Conservation (phyloP, 1,140 invertebrate species). For the Hesperophylax magnus region DNA sequence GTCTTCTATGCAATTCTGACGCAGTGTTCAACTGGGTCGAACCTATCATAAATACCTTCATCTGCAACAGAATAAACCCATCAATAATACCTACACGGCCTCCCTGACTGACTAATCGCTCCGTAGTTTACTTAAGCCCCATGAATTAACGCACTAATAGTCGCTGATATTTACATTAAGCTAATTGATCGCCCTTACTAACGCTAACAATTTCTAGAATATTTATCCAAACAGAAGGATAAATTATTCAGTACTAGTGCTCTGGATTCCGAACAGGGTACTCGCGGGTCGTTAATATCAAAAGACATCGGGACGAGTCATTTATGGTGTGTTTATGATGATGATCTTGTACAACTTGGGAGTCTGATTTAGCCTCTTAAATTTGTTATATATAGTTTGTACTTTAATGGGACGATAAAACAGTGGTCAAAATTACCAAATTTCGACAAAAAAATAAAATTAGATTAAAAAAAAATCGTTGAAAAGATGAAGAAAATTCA, state of each 20-base stretch:
- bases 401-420: no score
- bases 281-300: conserved; percentile 30
- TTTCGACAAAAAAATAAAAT: no score
- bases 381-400: no score
- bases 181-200: conserved; percentile 41
- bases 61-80: conserved; percentile 39
- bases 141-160: conserved; percentile 34
- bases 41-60: conserved; percentile 24
- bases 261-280: conserved; percentile 21
- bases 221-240: conserved; percentile 40
- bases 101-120: conserved; percentile 30
- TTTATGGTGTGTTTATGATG: conserved; percentile 24
- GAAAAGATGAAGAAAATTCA: no score
- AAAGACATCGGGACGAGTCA: conserved; percentile 14
- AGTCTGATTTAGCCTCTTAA: neutral
- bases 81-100: conserved; percentile 13
- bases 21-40: neutral
- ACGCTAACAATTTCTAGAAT: conserved; percentile 13
- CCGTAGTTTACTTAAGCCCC: neutral
- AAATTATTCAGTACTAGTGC: conserved; percentile 47
- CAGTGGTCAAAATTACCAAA: no score
- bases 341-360: conserved; percentile 17
- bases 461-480: no score
- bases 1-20: neutral
- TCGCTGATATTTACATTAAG: conserved; percentile 17